Evolutionary conservation across 2,113 vertebrate species (phyloP), one percentile per base, ranked within the genome.

Genomic region (Meleagris gallopavo): DNA sequence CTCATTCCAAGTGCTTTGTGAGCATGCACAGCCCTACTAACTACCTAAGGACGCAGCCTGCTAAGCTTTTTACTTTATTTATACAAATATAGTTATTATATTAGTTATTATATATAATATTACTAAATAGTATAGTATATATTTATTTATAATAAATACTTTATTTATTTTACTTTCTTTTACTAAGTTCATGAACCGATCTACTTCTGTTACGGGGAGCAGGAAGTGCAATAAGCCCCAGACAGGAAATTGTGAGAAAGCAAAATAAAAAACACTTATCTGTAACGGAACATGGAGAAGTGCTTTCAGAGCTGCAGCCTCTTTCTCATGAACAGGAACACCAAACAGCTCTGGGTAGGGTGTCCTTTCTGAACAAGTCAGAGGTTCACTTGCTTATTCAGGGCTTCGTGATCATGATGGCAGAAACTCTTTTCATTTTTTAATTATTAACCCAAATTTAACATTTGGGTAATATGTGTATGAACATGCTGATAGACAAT

Each of bases 391-490:
- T 86, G 36, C 27, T 72, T 66, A 21, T 65, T 74, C 25, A 41
- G 48, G 48, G 62, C 7, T 54, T 6, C 0, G 15, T 45, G n/a
- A 83, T 22, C 10, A 2, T 2, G 7, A 72, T 4, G 13, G 55
- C 46, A 83, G 40, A 70, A 83, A 25, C 8, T 67, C 58, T 60
- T 24, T 34, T 19, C 30, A 2, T 9, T 32, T 48, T 85, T 57
- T 57, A 61, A 45, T 12, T 0, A 81, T 71, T 75, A 88, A 84
- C 12, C 14, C 6, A 0, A 34, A 17, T 36, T 60, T 46, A 72
- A 67, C 4, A 30, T 74, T 55, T 70, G 22, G 30, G 75, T 72
- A 74, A 74, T 71, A 5, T 10, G 0, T 2, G 5, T 9, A 5
- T 27, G 32, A 87, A 38, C 21, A 78, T 50, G 50, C 7, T 30